These are phyloP conservation scores for Atherinosoma microstoma DNA, from an alignment of 2,797 vertebrate genomes.

Conservation along the genomic window DNA sequence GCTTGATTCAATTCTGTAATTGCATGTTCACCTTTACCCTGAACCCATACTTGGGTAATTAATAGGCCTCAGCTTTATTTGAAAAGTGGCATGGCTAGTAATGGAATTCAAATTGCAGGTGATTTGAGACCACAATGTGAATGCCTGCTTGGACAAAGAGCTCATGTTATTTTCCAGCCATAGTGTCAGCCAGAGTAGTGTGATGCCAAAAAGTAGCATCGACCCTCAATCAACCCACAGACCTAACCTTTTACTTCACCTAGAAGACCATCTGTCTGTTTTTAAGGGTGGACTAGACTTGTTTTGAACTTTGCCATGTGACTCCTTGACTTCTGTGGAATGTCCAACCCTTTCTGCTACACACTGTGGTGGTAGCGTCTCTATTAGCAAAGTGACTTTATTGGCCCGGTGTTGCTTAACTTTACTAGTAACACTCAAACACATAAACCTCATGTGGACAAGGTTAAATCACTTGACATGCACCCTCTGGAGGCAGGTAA, in stretches of 20 bases:
- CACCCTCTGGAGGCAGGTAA: constrained; percentile 32
- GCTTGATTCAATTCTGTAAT: constrained; percentile 87
- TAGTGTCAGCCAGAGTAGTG: constrained; percentile 30
- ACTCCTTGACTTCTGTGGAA: constrained; percentile 3
- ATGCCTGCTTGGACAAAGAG: constrained; percentile 25
- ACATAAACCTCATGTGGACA: constrained; percentile 22
- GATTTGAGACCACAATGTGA: constrained; percentile 73
- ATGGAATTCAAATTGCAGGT: constrained; percentile 82
- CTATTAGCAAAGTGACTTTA: constrained; percentile 26
- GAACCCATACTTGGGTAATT: constrained; percentile 82
- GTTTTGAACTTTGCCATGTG: constrained; percentile 34
- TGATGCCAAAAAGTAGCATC: constrained; percentile 43
- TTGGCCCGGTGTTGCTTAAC: constrained; percentile 24
- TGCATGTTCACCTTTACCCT: constrained; percentile 82
- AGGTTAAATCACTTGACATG: constrained; percentile 54
- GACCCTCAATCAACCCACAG: constrained; percentile 33
- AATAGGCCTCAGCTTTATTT: constrained; percentile 80
- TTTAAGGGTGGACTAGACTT: constrained; percentile 13
- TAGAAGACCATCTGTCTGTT: constrained; percentile 21
- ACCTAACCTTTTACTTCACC: constrained; percentile 25
- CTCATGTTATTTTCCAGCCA: constrained; percentile 47
- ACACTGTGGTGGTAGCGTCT: constrained; percentile 9
- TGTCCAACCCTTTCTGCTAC: not conserved
- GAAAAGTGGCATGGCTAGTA: constrained; percentile 76
- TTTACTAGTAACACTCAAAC: constrained; percentile 43